phyloP scores from a whole-genome alignment of 2,888 invertebrate species.

The Sinotaia quadrata region DNA sequence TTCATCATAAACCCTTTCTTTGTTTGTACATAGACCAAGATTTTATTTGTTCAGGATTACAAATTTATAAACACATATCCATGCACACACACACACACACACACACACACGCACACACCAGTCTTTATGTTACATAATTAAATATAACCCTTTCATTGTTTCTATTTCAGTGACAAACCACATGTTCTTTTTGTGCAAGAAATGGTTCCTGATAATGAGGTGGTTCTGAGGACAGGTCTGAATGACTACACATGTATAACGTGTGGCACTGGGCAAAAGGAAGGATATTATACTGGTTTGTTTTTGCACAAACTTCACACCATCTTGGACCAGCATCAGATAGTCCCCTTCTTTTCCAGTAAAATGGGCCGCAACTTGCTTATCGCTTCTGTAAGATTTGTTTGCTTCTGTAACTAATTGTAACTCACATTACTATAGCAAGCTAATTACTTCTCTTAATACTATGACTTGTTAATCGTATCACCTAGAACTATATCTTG shows the following conservation, averaged over 20 bases:
- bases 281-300: slow-evolving; percentile 35
- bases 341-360: slow-evolving; percentile 73
- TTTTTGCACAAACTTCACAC: slow-evolving; percentile 44
- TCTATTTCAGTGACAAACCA: slow-evolving; percentile 73
- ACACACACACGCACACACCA: no score
- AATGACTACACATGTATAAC: neutral
- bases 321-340: slow-evolving; percentile 69
- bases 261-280: slow-evolving; percentile 5
- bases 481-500: no score
- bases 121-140: no score
- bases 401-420: neutral
- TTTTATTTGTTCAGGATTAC: no score
- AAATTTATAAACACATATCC: no score
- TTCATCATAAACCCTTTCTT: no score
- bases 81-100: no score
- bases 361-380: slow-evolving; percentile 73
- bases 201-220: slow-evolving; percentile 73
- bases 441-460: no score
- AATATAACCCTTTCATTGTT: no score
- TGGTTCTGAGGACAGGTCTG: slow-evolving; percentile 69
- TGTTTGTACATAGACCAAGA: no score
- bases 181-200: slow-evolving; percentile 78
- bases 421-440: no score
- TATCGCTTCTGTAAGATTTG: slow-evolving; percentile 67
- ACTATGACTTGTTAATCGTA: no score